These are phyloP conservation scores for Dascyllus trimaculatus DNA, from an alignment of 2,113 vertebrate genomes.

Conservation along the genomic window DNA sequence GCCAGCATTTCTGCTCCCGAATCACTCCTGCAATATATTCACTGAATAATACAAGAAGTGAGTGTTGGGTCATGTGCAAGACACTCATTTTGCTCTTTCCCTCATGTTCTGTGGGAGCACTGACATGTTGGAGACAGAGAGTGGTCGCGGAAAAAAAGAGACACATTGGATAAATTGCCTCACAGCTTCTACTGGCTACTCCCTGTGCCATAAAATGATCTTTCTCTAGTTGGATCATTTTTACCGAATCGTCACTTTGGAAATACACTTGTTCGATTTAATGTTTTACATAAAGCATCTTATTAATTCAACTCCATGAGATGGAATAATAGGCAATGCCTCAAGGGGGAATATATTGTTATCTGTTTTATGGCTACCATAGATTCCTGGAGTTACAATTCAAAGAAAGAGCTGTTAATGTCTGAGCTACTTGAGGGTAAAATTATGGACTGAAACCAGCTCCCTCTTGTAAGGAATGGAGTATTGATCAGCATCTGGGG, in stretches of 20 bases:
- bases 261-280: conserved; percentile 63
- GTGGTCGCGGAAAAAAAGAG: not conserved
- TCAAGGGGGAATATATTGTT: conserved; percentile 42
- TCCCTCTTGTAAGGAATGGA: conserved; percentile 43
- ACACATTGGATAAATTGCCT: conserved; percentile 55
- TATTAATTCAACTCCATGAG: conserved; percentile 64
- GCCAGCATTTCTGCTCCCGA: conserved; percentile 39
- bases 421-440: conserved; percentile 57
- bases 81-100: conserved; percentile 49
- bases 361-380: conserved; percentile 66
- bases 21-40: conserved; percentile 56
- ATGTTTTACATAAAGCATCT: conserved; percentile 49
- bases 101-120: conserved; percentile 27
- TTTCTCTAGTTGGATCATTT: conserved; percentile 52
- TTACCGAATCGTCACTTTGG: conserved; percentile 58
- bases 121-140: conserved; percentile 30
- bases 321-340: conserved; percentile 51
- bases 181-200: conserved; percentile 39
- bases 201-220: conserved; percentile 38
- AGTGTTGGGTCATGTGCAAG: conserved; percentile 44
- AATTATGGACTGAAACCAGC: conserved; percentile 55
- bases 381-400: conserved; percentile 64
- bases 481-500: conserved; percentile 70
- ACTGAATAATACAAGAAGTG: conserved; percentile 63
- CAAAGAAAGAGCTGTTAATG: conserved; percentile 66